A percentile compares a stretch with the other conserved stretches of the same genome.
phyloP scores from a whole-genome alignment of 2,888 invertebrate species.

The Cerastoderma edule region DNA sequence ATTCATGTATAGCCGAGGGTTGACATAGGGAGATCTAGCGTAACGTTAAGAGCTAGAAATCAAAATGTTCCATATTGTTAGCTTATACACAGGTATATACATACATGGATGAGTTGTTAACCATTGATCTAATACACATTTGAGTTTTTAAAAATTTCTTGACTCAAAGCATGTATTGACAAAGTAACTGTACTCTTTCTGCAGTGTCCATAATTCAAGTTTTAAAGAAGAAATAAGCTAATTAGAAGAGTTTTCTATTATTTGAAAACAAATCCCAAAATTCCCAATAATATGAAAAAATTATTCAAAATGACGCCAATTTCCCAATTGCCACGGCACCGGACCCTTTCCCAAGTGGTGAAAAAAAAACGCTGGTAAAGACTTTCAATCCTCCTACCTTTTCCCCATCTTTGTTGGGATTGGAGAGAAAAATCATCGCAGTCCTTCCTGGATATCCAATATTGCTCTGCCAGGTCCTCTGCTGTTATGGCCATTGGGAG shows the following conservation, averaged over 20 bases:
- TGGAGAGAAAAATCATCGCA: conserved; percentile 92
- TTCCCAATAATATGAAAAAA: background rate
- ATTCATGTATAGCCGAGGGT: too few species aligned
- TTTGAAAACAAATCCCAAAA: background rate
- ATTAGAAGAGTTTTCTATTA: background rate
- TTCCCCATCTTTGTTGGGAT: conserved; percentile 95
- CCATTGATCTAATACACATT: too few species aligned
- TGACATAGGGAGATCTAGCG: too few species aligned
- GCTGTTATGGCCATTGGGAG: conserved; percentile 96
- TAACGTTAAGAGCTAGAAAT: too few species aligned
- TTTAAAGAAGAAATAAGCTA: background rate
- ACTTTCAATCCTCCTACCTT: conserved; percentile 84
- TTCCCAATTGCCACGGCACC: background rate
- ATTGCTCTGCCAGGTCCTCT: conserved; percentile 83
- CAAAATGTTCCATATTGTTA: too few species aligned
- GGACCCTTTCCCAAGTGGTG: background rate
- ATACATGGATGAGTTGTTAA: too few species aligned
- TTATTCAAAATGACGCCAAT: background rate
- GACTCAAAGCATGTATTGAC: too few species aligned
- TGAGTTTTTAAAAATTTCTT: too few species aligned
- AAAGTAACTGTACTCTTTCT: background rate
- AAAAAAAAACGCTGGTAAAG: background rate
- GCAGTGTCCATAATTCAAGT: background rate
- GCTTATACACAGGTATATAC: too few species aligned
- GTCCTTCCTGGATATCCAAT: conserved; percentile 79